Conservation (phyloP, 2,797 vertebrate genomes). For the Poeciliopsis gracilis region DNA sequence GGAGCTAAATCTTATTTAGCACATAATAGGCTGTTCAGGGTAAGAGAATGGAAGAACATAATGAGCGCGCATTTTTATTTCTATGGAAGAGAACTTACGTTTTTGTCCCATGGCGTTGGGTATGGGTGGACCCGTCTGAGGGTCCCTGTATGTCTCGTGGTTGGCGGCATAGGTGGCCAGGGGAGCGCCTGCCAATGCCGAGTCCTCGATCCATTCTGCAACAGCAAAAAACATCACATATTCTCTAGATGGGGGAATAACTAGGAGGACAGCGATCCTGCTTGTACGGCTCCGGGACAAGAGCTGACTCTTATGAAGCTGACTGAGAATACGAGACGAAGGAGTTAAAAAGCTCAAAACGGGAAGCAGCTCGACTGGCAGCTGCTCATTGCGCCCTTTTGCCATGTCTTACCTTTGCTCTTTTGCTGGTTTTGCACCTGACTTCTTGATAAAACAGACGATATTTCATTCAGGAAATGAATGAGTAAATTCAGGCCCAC, state of each 20-base stretch:
- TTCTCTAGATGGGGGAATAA: slow-evolving; percentile 62
- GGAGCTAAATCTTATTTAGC: slow-evolving; percentile 35
- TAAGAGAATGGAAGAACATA: slow-evolving; percentile 23
- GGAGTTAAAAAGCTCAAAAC: background rate
- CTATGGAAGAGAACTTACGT: slow-evolving; percentile 68
- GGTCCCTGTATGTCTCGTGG: slow-evolving; percentile 92
- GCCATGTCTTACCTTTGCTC: background rate
- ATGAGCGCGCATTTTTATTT: slow-evolving; percentile 1
- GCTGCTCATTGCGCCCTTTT: background rate
- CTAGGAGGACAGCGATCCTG: slow-evolving; percentile 41
- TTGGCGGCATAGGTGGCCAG: slow-evolving; percentile 88
- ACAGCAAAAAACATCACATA: slow-evolving; percentile 65
- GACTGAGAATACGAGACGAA: slow-evolving; percentile 5
- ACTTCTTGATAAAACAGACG: background rate
- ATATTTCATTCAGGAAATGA: background rate
- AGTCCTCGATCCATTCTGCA: slow-evolving; percentile 96
- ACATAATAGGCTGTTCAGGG: slow-evolving; percentile 52
- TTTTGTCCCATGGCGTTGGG: slow-evolving; percentile 79
- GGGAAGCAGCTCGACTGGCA: background rate
- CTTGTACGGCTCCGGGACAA: slow-evolving; percentile 17
- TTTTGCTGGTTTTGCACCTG: background rate
- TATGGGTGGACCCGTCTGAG: slow-evolving; percentile 74
- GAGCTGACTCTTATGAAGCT: background rate
- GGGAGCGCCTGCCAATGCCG: slow-evolving; percentile 85
- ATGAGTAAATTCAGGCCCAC: background rate